Base-by-base conservation (phyloP, 92 coral and sea anemone genomes). In the Parazoanthus darwini region DNA sequence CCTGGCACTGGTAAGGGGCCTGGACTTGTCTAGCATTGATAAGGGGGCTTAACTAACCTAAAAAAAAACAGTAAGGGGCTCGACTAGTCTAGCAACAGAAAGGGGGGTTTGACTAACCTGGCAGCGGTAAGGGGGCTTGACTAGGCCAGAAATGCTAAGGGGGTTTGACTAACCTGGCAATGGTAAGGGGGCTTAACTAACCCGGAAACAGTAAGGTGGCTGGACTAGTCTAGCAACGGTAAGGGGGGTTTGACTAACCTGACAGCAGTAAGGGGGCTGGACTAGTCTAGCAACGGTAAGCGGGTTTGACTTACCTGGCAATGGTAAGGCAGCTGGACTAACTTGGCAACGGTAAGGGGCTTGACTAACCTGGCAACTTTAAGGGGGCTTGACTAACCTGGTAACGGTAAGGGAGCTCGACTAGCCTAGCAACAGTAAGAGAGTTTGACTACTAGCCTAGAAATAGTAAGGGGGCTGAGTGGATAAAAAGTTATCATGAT, bases 181-280 rank as follows among this genome's bases (percentile, higher is more conserved):
- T 13, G 68, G 86, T 51, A 51, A 11, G 58, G 58, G 58, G 14
- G 16, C 68, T 63, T 63, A 3, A 3, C 11, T 63, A 63, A 8
- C 13, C 56, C 3, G 4, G 22, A 2, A 59, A 16, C 67, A n/a
- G 67, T 50, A 25, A 18, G 51, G n/a, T 0, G 38, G 59, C 74
- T 67, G 35, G 59, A n/a, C 80, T 56, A 58, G 91, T 14, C 93
- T 50, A 50, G 56, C 56, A 50, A 8, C 56, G 63, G 95, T 25
- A 97, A 94, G 33, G 9, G 99, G 95, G 33, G 94, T 8, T 50
- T 50, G 56, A 9, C 14, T 6, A 50, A 13, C 56, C 56, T 50
- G 95, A 80, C 98, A 97, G 82, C 94, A 94, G 99, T 97, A 82
- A 87, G 90, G 81, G 4, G 39, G 29, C 67, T 44, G 14, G 23